Evolutionary conservation across 2,888 invertebrate species (phyloP).

Genomic region (Rhimphoctona megacephalus): DNA sequence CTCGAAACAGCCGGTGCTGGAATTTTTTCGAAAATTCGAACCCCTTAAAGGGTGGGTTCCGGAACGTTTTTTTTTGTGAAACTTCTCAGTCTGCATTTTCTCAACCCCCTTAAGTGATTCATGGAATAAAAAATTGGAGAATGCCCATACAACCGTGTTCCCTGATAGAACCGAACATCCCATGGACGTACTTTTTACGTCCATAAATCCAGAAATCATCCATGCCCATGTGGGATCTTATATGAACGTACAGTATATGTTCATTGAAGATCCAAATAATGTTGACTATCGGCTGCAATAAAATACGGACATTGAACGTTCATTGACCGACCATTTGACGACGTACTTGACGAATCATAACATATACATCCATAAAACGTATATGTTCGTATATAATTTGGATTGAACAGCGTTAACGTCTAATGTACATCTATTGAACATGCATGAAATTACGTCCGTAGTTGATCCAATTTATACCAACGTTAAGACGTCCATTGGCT

Average conservation of each 20-base stretch:
- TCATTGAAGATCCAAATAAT: background rate
- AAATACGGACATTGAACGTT: background rate
- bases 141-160: no score
- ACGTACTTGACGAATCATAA: background rate
- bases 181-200: slow-evolving; percentile 21
- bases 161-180: no score
- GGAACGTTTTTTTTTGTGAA: no score
- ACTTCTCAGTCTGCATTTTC: no score
- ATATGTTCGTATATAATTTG: slow-evolving; percentile 6
- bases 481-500: background rate
- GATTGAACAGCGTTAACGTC: background rate
- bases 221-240: background rate
- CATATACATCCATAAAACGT: background rate
- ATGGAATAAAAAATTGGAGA: no score
- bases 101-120: no score
- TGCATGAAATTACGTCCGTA: background rate
- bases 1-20: no score
- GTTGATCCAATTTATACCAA: background rate
- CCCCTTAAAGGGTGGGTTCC: no score
- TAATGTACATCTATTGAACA: background rate
- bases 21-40: no score
- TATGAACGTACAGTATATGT: slow-evolving; percentile 7
- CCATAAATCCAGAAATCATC: background rate
- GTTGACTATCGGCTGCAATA: background rate
- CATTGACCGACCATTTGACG: background rate